Conservation (phyloP, 1,140 invertebrate genomes). For the Zaprionus vittiger region DNA sequence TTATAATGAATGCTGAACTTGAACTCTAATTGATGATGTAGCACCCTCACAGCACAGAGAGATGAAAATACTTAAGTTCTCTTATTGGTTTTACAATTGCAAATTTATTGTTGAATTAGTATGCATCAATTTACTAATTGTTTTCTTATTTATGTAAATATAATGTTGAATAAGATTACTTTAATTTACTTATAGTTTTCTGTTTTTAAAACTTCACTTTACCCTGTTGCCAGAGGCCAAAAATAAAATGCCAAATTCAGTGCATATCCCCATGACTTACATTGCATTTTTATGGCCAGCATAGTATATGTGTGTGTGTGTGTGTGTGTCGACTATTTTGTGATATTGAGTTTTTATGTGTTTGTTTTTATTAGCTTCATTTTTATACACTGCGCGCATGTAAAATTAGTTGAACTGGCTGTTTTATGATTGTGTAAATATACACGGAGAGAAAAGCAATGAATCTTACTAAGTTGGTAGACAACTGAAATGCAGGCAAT, state of each 20-base stretch:
- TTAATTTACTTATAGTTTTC: neutral
- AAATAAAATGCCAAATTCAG: conserved; percentile 37
- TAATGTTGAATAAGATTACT: neutral
- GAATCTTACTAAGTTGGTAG: too few species aligned
- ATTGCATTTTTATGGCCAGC: conserved; percentile 44
- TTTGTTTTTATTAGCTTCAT: conserved; percentile 18
- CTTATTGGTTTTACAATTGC: neutral
- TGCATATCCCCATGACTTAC: conserved; percentile 27
- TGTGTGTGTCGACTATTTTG: neutral
- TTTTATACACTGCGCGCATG: conserved; percentile 16
- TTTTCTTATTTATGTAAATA: neutral
- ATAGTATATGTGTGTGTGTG: neutral
- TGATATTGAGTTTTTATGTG: conserved; percentile 19
- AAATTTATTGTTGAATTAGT: neutral
- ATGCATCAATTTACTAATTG: neutral
- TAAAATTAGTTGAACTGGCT: neutral
- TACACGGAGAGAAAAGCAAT: neutral
- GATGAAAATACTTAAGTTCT: neutral
- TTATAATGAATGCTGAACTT: conserved; percentile 24
- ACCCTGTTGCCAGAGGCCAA: neutral
- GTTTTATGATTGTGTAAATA: neutral
- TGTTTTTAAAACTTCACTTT: too few species aligned
- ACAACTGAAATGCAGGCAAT: too few species aligned
- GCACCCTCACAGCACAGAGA: neutral
- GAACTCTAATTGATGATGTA: conserved; percentile 37